Percentiles rank a stretch among this genome's conserved stretches.
Conservation (phyloP, 2,113 vertebrate species). For the Pogona vitticeps region DNA sequence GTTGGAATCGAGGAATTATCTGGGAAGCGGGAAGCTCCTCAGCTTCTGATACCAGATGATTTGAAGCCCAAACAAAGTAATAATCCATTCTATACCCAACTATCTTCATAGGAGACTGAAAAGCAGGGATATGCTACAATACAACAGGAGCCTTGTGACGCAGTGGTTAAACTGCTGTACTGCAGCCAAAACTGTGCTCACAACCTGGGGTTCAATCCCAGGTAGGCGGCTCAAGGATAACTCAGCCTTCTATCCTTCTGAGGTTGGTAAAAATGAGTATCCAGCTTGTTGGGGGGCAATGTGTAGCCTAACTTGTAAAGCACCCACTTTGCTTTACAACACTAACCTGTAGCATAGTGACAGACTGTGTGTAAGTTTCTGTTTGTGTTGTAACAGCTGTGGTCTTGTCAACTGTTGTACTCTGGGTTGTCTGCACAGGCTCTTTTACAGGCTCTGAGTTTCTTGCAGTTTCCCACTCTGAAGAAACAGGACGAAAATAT, state of each 20-base stretch:
- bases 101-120: neutral
- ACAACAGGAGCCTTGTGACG: too few relatives aligned
- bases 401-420: slow-evolving; percentile 77
- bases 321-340: too few relatives aligned
- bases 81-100: neutral
- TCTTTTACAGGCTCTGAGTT: slow-evolving; percentile 85
- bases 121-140: neutral
- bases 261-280: too few relatives aligned
- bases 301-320: too few relatives aligned
- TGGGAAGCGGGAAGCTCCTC: neutral
- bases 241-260: too few relatives aligned
- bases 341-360: slow-evolving; percentile 95
- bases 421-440: slow-evolving; percentile 71
- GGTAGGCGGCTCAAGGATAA: too few relatives aligned
- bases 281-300: too few relatives aligned
- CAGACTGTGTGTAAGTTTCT: slow-evolving; percentile 89
- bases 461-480: slow-evolving; percentile 95
- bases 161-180: too few relatives aligned
- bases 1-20: neutral
- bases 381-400: slow-evolving; percentile 81
- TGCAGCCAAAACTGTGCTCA: too few relatives aligned
- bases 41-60: too few relatives aligned
- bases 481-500: slow-evolving; percentile 35
- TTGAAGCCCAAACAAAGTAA: too few relatives aligned
- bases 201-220: too few relatives aligned